A percentile compares a stretch with the other conserved stretches of the same genome.
These are phyloP conservation scores for Hydrocynus forskahlii DNA, from an alignment of 2,797 vertebrate genomes.

Conservation along the genomic window DNA sequence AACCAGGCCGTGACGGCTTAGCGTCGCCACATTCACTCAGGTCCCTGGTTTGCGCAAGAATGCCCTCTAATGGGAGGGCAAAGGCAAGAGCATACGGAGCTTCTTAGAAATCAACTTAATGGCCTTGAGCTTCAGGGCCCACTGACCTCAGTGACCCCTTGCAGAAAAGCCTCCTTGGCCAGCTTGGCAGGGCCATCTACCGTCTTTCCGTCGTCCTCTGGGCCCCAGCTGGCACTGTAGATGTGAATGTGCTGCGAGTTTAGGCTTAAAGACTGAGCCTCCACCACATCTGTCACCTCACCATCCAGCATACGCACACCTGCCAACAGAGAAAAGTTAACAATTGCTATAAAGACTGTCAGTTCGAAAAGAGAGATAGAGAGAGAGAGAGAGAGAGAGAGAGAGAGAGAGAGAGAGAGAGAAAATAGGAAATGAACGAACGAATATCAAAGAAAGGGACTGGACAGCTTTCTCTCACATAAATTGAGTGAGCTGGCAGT, in stretches of 20 bases:
- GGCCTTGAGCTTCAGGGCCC: background rate
- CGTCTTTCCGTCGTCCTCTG: conserved; percentile 91
- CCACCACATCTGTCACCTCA: conserved; percentile 93
- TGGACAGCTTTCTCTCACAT: conserved; percentile 51
- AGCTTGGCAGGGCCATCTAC: conserved; percentile 94
- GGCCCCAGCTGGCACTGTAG: conserved; percentile 95
- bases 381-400: background rate
- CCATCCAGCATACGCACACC: conserved; percentile 94
- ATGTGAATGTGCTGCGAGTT: conserved; percentile 91
- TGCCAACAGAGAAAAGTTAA: conserved; percentile 63
- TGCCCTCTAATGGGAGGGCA: conserved; percentile 7
- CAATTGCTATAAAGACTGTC: conserved; percentile 21
- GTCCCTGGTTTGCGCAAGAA: background rate
- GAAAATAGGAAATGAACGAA: conserved; percentile 39
- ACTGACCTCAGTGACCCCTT: conserved; percentile 89
- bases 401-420: conserved; percentile 23
- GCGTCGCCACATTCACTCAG: background rate
- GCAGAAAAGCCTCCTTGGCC: conserved; percentile 91
- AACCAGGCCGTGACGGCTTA: conserved; percentile 18
- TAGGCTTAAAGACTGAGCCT: conserved; percentile 91
- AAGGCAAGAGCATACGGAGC: conserved; percentile 4
- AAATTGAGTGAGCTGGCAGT: conserved; percentile 57
- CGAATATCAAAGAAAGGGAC: conserved; percentile 15
- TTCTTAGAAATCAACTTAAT: conserved; percentile 18
- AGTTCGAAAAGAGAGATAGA: background rate